Conservation (phyloP, 2,888 invertebrate species). For the Netelia melanura region DNA sequence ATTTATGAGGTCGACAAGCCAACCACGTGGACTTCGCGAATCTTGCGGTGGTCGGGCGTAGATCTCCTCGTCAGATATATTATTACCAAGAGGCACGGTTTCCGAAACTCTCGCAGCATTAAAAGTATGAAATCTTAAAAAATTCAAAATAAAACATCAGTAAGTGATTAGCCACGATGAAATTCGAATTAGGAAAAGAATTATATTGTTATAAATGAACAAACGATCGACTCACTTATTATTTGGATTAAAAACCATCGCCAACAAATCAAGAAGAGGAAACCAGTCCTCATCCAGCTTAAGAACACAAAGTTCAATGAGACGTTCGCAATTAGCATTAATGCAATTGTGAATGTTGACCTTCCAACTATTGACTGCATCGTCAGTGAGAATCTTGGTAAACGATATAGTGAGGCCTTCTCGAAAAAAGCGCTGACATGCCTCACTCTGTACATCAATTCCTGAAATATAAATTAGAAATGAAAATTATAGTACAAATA, state of each 20-base stretch:
- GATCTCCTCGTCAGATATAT: conserved; percentile 89
- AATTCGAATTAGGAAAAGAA: neutral
- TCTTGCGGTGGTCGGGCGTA: conserved; percentile 92
- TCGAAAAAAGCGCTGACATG: conserved; percentile 97
- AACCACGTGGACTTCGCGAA: conserved; percentile 94
- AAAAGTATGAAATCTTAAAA: conserved; percentile 92
- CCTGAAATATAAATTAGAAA: conserved; percentile 86
- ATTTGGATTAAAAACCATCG: conserved; percentile 97
- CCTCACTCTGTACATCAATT: conserved; percentile 94
- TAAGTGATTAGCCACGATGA: neutral
- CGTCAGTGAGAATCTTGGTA: conserved; percentile 98
- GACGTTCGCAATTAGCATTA: conserved; percentile 95
- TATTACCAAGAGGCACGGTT: conserved; percentile 87
- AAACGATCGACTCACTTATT: conserved; percentile 90
- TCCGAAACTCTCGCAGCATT: conserved; percentile 93
- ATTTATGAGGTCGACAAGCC: conserved; percentile 98
- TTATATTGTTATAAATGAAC: conserved; percentile 17
- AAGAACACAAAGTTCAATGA: conserved; percentile 96
- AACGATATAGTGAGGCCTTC: conserved; percentile 97
- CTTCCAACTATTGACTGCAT: conserved; percentile 99
- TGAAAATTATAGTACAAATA: neutral
- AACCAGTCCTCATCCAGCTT: conserved; percentile 96
- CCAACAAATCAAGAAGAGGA: conserved; percentile 95
- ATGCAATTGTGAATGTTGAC: conserved; percentile 98
- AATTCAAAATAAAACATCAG: conserved; percentile 44